Evolutionary conservation across 2,797 vertebrate genomes (phyloP), one percentile per base, ranked within the genome.

Genomic region (Microtus obscurus): DNA sequence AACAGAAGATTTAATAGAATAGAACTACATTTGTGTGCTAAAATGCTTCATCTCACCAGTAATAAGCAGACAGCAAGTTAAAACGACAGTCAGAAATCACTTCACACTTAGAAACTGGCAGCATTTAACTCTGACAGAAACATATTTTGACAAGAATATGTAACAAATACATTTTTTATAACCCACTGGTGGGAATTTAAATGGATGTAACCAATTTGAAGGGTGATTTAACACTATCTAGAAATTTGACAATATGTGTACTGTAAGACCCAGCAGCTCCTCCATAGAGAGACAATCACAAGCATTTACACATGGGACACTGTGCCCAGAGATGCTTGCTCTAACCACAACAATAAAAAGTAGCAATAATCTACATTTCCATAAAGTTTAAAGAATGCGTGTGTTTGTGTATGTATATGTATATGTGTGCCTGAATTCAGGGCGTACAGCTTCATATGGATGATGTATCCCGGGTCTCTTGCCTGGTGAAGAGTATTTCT

Each of bases 141-240:
- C 1, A 67, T 87, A 12, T 89, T 97, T 94, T 96, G 93, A 96
- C 80, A 94, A 95, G 59, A 9, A 87, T 89, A 34, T 51, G 31
- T 34, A 92, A 2, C 65, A 97, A 89, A 96, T 92, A 71, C 34
- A 43, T 85, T 92, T 95, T 93, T 95, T 80, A 93, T 73, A 85
- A 63, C 2, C 16, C 37, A 16, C 40, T 37, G 6, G 6, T 73
- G 43, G 65, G 77, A 93, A 91, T 90, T 93, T 94, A 87, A 79
- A 80, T 80, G 23, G 16, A 29, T 96, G 71, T 37, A 89, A 76
- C 23, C 71, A 94, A 89, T 93, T 77, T 95, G 71, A 96, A 83
- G 51, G 37, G 5, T 83, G 89, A 96, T 83, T 89, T 74, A 12
- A 51, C n/a, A 89, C 74, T 31, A 67, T 27, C 31, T 76, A 79